These are phyloP conservation scores for Falco novaeseelandiae DNA, from an alignment of 2,797 vertebrate species.

Conservation along the genomic window DNA sequence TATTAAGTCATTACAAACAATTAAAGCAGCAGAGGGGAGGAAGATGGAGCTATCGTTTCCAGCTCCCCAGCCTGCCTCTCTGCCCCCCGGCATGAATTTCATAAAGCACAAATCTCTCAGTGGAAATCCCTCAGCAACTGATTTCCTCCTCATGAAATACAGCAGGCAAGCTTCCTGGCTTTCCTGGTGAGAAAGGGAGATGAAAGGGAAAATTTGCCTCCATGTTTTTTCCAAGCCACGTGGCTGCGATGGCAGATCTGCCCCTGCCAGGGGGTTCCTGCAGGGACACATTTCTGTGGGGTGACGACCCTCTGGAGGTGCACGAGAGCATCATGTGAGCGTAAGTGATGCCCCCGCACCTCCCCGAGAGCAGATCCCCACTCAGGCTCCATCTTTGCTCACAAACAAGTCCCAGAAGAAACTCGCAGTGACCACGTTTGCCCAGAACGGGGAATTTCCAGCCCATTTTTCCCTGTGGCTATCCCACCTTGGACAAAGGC, in stretches of 20 bases:
- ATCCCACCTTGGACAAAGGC: not conserved
- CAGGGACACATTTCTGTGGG: rapidly evolving
- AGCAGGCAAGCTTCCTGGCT: not conserved
- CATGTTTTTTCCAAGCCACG: rapidly evolving
- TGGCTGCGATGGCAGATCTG: not conserved
- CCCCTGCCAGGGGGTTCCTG: not conserved
- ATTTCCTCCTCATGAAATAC: not conserved
- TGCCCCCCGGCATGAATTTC: not conserved
- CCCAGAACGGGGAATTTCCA: not conserved
- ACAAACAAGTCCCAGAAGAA: not conserved
- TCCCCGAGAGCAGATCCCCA: not conserved
- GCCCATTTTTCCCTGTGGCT: not conserved
- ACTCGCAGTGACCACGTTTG: rapidly evolving
- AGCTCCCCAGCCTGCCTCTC: not conserved
- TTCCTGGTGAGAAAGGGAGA: not conserved
- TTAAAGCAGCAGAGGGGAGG: slow-evolving; percentile 45
- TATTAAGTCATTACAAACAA: slow-evolving; percentile 59
- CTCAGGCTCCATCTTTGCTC: not conserved
- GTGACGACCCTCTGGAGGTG: not conserved
- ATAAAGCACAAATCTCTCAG: slow-evolving; percentile 3
- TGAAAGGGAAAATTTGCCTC: not conserved
- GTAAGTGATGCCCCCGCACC: too few species aligned
- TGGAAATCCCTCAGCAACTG: not conserved
- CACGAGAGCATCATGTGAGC: not conserved
- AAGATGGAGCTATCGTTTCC: not conserved